Conservation (phyloP, 1,140 invertebrate genomes). For the Drosophila lini region DNA sequence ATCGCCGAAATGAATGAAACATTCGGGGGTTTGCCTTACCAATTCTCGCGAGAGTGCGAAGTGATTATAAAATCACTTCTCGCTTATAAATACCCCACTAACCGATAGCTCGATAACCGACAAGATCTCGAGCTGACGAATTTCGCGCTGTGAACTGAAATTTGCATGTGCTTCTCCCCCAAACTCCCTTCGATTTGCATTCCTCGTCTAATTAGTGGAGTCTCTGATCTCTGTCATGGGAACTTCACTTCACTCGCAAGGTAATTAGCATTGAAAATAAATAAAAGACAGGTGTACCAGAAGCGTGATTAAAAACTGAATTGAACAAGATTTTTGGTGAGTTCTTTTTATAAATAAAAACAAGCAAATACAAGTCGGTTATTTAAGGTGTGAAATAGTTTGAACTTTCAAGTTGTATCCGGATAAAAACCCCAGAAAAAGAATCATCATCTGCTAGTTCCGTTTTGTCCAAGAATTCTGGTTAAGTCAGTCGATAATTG, state of each 20-base stretch:
- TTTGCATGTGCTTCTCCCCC: slow-evolving; percentile 8
- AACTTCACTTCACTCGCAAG: slow-evolving; percentile 50
- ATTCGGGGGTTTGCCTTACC: slow-evolving; percentile 58
- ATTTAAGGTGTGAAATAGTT: slow-evolving; percentile 11
- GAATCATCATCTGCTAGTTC: background rate
- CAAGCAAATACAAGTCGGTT: background rate
- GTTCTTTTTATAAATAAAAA: background rate
- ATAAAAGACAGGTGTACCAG: slow-evolving; percentile 12
- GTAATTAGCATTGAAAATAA: slow-evolving; percentile 44
- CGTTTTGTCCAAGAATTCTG: background rate
- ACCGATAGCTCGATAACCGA: slow-evolving; percentile 23
- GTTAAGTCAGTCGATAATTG: background rate
- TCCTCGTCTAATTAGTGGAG: slow-evolving; percentile 51
- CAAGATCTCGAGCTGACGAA: slow-evolving; percentile 47
- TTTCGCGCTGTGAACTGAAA: slow-evolving; percentile 54
- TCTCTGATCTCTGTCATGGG: slow-evolving; percentile 49
- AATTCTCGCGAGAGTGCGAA: slow-evolving; percentile 65
- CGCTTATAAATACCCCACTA: slow-evolving; percentile 59
- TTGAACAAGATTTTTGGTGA: slow-evolving; percentile 20
- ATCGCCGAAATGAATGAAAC: slow-evolving; percentile 59
- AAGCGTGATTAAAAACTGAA: slow-evolving; percentile 14
- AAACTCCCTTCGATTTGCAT: slow-evolving; percentile 33
- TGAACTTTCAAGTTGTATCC: background rate
- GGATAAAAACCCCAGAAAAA: slow-evolving; percentile 3
- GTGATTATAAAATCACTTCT: slow-evolving; percentile 54